phyloP scores from a whole-genome alignment of 2,888 invertebrate genomes.

The Bruchidius siliquastri region DNA sequence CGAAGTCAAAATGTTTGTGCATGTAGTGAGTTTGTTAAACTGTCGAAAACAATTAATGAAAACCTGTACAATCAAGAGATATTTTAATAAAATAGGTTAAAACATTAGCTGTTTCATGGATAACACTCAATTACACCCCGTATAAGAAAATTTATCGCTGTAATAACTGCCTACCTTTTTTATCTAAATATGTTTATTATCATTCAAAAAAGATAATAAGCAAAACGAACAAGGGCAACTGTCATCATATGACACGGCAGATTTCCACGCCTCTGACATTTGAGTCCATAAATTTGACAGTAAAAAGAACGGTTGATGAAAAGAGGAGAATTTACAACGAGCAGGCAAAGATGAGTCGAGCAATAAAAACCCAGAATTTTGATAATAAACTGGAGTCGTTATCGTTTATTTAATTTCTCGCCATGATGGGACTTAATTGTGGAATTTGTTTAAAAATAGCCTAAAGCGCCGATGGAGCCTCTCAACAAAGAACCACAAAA shows the following conservation, averaged over 20 bases:
- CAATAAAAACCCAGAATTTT: slow-evolving; percentile 17
- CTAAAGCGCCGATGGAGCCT: neutral
- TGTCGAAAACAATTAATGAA: no score
- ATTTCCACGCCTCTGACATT: neutral
- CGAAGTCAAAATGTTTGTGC: no score
- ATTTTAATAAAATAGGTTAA: no score
- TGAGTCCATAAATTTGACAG: slow-evolving; percentile 18
- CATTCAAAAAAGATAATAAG: no score
- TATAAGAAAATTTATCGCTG: no score
- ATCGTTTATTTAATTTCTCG: slow-evolving; percentile 13
- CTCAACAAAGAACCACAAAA: neutral
- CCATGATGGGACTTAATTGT: slow-evolving; percentile 1
- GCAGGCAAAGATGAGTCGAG: slow-evolving; percentile 6
- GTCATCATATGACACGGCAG: neutral
- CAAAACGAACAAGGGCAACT: no score
- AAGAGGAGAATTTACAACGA: slow-evolving; percentile 19
- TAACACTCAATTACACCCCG: no score
- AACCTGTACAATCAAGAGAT: no score
- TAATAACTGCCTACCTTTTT: no score
- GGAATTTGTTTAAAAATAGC: neutral
- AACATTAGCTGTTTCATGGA: no score
- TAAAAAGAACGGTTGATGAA: slow-evolving; percentile 23
- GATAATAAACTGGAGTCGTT: slow-evolving; percentile 14
- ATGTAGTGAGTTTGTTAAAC: no score
- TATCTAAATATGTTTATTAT: no score